Evolutionary conservation across 2,113 vertebrate genomes (phyloP), one percentile per base, ranked within the genome.

Genomic region (Oplegnathus fasciatus): DNA sequence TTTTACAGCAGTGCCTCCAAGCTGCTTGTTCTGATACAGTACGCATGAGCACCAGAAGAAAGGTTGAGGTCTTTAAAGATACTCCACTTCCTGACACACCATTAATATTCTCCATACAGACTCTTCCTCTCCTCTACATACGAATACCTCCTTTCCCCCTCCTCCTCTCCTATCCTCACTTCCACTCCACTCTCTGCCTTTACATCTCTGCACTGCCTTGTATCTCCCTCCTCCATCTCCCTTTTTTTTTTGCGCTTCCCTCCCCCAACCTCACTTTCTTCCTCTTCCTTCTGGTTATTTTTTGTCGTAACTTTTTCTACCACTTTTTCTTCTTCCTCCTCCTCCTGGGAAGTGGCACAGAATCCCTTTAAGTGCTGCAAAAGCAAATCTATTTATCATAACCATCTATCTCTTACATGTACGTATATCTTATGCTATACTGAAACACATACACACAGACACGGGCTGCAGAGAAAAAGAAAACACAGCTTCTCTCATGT

Each of bases 341-440:
- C 80, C 94, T 94, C 92, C 64, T 74, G 94, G 94, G 94, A 94
- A 93, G 94, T 92, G 94, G 90, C 94, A 94, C 91, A 93, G 94
- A 95, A 95, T 93, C 92, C 67, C 86, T 94, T 91, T 90, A 93
- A 94, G 90, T 90, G 91, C 89, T 91, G 90, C 88, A 91, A 93
- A 95, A 93, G 93, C 92, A 94, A 91, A 92, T 93, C 90, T 93
- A 94, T 92, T 93, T 90, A 94, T 94, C 94, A 91, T 89, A 86
- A 84, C 86, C 87, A 89, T 91, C 86, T 86, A 90, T 92, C 84
- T 87, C 74, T 74, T 78, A 86, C 82, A 37, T 81, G 86, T 86
- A 92, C 57, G 11, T 88, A 75, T 75, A 67, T 78, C 62, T 75
- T 70, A 80, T 60, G 64, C 75, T 57, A 79, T 10, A 72, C 54